A percentile compares a stretch with the other conserved stretches of the same genome.
Evolutionary conservation across 2,113 vertebrate species (phyloP).

Genomic region (Heterotilapia buettikoferi): DNA sequence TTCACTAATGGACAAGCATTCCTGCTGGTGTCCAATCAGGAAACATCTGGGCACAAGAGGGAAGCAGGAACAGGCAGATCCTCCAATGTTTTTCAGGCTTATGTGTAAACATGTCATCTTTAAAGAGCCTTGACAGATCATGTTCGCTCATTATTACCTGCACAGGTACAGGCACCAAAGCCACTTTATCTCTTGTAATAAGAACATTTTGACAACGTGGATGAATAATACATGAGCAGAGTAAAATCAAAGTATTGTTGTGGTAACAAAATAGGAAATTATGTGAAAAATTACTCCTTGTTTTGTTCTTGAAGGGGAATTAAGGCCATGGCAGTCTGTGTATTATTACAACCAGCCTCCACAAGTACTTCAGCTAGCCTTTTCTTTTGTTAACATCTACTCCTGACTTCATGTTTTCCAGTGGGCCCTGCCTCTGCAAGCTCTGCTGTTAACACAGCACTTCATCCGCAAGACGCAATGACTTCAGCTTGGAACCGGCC

Average conservation of each 20-base stretch:
- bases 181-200: not conserved
- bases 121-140: not conserved
- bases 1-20: constrained; percentile 32
- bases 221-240: not conserved
- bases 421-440: constrained; percentile 47
- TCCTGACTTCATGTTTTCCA: constrained; percentile 76
- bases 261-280: not conserved
- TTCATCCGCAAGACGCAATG: constrained; percentile 24
- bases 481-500: constrained; percentile 39
- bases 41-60: constrained; percentile 67
- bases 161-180: not conserved
- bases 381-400: constrained; percentile 67
- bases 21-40: constrained; percentile 46
- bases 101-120: constrained; percentile 30
- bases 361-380: constrained; percentile 13
- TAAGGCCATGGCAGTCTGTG: constrained; percentile 10
- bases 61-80: constrained; percentile 39
- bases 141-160: not conserved
- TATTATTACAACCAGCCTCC: constrained; percentile 43
- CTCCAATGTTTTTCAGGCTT: not conserved
- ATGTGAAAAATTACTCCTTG: not conserved
- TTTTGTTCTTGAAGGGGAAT: constrained; percentile 1
- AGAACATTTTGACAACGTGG: not conserved
- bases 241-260: not conserved
- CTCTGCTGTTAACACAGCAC: constrained; percentile 33